A percentile compares a stretch with the other conserved stretches of the same genome.
phyloP scores from a whole-genome alignment of 2,797 vertebrate species.

The Chiloscyllium punctatum region DNA sequence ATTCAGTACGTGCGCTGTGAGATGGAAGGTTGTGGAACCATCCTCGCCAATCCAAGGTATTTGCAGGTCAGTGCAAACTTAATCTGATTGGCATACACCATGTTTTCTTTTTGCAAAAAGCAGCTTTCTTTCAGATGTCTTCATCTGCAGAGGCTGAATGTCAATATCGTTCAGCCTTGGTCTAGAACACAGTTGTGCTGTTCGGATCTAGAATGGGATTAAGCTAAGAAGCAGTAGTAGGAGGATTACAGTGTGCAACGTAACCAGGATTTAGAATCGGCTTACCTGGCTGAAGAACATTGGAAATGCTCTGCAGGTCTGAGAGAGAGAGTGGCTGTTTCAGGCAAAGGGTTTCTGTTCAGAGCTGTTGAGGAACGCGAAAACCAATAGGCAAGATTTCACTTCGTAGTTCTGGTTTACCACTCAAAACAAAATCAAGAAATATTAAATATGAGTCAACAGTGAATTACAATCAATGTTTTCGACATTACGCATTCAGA shows the following conservation, averaged over 20 bases:
- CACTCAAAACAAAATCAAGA: too few relatives aligned
- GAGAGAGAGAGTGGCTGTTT: too few relatives aligned
- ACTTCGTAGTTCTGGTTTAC: too few relatives aligned
- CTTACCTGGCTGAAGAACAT: too few relatives aligned
- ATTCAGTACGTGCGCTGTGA: slow-evolving; percentile 97
- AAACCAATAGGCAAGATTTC: too few relatives aligned
- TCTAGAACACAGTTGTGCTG: background rate
- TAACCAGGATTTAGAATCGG: too few relatives aligned
- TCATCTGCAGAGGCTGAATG: background rate
- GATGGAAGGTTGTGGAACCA: slow-evolving; percentile 95
- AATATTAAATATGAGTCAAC: too few relatives aligned
- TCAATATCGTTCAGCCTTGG: background rate
- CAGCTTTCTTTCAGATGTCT: background rate
- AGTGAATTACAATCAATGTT: too few relatives aligned
- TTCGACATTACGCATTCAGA: too few relatives aligned
- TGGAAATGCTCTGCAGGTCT: too few relatives aligned
- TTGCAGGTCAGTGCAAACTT: slow-evolving; percentile 70
- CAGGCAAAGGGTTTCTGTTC: too few relatives aligned
- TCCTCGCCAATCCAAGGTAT: slow-evolving; percentile 91
- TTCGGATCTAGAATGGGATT: background rate
- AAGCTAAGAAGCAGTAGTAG: background rate
- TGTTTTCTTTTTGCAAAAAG: background rate
- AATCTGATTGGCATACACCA: background rate
- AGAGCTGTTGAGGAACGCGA: too few relatives aligned
- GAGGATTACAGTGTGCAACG: background rate